phyloP scores from a whole-genome alignment of 2,797 vertebrate species.

The Catostomus latipinnis region DNA sequence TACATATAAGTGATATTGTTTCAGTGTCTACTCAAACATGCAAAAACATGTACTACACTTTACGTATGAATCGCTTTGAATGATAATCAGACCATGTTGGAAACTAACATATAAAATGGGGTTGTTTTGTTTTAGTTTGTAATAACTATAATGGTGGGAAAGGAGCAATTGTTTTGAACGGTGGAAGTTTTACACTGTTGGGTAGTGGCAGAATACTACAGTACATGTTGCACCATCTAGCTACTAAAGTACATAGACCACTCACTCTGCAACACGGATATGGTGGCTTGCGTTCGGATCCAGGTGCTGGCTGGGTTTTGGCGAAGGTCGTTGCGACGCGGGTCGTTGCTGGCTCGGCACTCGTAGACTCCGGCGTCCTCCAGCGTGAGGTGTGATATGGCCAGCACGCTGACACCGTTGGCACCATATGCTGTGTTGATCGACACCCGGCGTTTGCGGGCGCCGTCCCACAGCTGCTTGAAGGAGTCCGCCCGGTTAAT shows the following conservation, averaged over 20 bases:
- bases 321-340: conserved; percentile 94
- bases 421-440: conserved; percentile 95
- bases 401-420: conserved; percentile 96
- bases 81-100: not conserved
- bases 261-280: conserved; percentile 99
- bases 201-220: conserved; percentile 44
- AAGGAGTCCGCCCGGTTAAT: conserved; percentile 98
- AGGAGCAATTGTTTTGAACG: not conserved
- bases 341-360: conserved; percentile 99
- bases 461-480: conserved; percentile 98
- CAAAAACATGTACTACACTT: not conserved
- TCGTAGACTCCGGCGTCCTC: conserved; percentile 99
- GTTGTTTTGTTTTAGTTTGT: not conserved
- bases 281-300: conserved; percentile 99
- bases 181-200: conserved; percentile 1
- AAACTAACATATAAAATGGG: not conserved
- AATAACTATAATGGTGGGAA: not conserved
- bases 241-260: conserved; percentile 87
- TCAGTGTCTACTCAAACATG: not conserved
- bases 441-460: conserved; percentile 93
- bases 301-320: conserved; percentile 98
- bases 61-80: not conserved
- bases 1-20: not conserved
- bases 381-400: conserved; percentile 92
- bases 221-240: conserved; percentile 72